phyloP scores from a whole-genome alignment of 2,797 vertebrate species.

The Gymnothorax javanicus region DNA sequence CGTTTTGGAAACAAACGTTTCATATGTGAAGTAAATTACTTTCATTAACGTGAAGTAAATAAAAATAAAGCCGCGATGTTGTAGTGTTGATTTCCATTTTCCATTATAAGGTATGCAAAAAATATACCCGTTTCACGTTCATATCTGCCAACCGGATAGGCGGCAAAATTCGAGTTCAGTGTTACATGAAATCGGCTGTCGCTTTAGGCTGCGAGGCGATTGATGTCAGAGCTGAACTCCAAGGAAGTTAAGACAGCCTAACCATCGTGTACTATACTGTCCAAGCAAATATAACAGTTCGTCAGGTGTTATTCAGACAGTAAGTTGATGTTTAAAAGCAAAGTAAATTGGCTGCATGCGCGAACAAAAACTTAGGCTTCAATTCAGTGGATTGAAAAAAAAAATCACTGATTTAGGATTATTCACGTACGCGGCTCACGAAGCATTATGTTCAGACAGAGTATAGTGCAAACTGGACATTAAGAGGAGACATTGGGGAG shows the following conservation, averaged over 20 bases:
- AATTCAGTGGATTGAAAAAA: not conserved
- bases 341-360: not conserved
- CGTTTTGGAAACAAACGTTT: too few species aligned
- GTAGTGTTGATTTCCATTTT: too few species aligned
- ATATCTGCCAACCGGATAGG: too few species aligned
- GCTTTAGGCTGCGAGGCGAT: not conserved
- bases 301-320: not conserved
- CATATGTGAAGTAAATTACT: too few species aligned
- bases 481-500: not conserved
- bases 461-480: not conserved
- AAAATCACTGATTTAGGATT: not conserved
- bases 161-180: too few species aligned
- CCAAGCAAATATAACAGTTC: not conserved
- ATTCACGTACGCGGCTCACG: not conserved
- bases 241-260: not conserved
- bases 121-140: too few species aligned
- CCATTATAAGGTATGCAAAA: too few species aligned
- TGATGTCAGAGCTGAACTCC: not conserved
- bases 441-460: not conserved
- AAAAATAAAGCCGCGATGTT: too few species aligned
- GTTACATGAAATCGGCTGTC: not conserved
- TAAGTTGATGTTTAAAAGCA: not conserved
- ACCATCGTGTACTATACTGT: not conserved
- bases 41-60: too few species aligned
- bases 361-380: not conserved